Evolutionary conservation across 2,797 vertebrate genomes (phyloP), one percentile per base, ranked within the genome.

Genomic region (Amblyraja radiata): DNA sequence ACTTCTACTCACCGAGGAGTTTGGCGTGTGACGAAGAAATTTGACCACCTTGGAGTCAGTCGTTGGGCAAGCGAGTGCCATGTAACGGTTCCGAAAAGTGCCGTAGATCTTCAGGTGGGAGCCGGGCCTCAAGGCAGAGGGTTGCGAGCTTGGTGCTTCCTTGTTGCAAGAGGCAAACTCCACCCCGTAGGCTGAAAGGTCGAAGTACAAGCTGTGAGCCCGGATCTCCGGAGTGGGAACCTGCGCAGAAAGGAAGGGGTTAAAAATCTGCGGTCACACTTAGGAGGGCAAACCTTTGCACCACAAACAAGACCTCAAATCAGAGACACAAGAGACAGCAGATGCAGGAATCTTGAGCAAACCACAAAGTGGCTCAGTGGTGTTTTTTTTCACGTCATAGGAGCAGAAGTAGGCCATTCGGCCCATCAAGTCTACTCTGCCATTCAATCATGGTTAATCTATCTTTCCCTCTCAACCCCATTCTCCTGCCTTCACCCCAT

Each of bases 21-120:
- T 97, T 93, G 97, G 95, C 0, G 97, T 97, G 88, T 97, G 96
- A 14, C 95, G 94, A 90, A 98, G 96, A 95, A 97, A 97, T 93
- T 97, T 96, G 83, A 97, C 96, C 95, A 97, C 96, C 95, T 97
- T 97, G 94, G 95, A 95, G 93, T 97, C 96, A 0, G 96, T 95
- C n/a, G 95, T 93, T 0, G 96, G 95, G 86, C 97, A 97, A 39
- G 95, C 95, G 2, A 98, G 96, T 93, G 97, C 97, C 96, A 98
- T 96, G 95, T 96, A 97, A 93, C 95, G 95, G 94, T 97, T 97
- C 61, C 96, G 95, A 95, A 97, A 97, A 10, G 96, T 97, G 65
- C 97, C 97, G 6, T 97, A 97, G 94, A 97, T 98, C 95, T 98
- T 98, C 79, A 97, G 94, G 94, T 97, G 97, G 94, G 98, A 97